Evolutionary conservation across 2,888 invertebrate species (phyloP).

Genomic region (Limenitis camilla): DNA sequence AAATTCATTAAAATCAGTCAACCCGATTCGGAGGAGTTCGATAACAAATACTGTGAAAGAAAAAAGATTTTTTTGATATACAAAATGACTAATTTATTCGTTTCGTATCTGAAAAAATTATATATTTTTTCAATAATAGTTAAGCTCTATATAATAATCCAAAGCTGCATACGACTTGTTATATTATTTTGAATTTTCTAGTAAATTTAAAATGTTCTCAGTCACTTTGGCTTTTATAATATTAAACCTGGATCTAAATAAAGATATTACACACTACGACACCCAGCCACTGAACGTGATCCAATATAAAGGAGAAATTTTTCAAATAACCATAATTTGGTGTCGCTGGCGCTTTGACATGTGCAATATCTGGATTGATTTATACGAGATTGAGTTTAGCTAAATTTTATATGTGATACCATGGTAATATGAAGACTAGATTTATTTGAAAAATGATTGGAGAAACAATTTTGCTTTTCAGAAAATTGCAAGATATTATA

Average conservation of each 20-base stretch:
- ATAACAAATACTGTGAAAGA: too few species aligned
- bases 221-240: not conserved
- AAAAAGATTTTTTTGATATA: too few species aligned
- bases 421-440: not conserved
- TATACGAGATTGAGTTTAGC: not conserved
- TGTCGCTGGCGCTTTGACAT: conserved; percentile 6
- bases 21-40: too few species aligned
- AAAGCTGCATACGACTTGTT: too few species aligned
- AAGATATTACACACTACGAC: not conserved
- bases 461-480: too few species aligned
- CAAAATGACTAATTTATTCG: too few species aligned
- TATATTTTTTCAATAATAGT: too few species aligned
- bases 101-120: too few species aligned
- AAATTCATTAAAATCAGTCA: too few species aligned
- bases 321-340: conserved; percentile 7
- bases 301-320: conserved; percentile 7
- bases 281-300: conserved; percentile 7
- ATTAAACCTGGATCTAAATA: conserved; percentile 1
- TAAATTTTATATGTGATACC: not conserved
- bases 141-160: too few species aligned
- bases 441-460: not conserved
- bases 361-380: conserved; percentile 2
- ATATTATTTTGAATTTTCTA: too few species aligned
- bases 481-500: not conserved
- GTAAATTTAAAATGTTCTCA: too few species aligned